These are phyloP conservation scores for Spinibarbus caldwelli DNA, from an alignment of 2,797 vertebrate genomes.

Conservation along the genomic window DNA sequence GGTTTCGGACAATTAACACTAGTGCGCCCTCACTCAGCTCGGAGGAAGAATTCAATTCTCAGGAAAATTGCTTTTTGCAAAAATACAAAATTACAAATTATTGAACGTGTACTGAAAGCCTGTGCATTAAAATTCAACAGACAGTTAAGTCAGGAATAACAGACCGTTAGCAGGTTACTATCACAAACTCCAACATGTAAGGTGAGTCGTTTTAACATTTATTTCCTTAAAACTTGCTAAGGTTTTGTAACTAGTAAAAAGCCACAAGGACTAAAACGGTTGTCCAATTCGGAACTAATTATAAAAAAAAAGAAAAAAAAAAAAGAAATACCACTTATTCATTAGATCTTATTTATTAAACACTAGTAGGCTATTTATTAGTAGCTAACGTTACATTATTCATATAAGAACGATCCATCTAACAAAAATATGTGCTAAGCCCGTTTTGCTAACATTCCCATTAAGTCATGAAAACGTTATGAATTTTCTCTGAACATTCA, in stretches of 20 bases:
- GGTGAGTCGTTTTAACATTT: not conserved
- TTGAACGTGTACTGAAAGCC: not conserved
- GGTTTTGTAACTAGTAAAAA: not conserved
- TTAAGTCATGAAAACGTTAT: not conserved
- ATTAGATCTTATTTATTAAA: not conserved
- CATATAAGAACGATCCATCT: not conserved
- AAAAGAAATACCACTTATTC: too few relatives aligned
- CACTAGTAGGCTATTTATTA: not conserved
- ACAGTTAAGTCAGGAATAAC: not conserved
- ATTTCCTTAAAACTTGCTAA: not conserved
- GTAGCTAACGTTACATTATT: too few relatives aligned
- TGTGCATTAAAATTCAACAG: not conserved
- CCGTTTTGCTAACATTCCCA: too few relatives aligned
- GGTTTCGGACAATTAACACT: fast-evolving
- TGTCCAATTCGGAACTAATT: not conserved
- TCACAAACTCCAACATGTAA: not conserved
- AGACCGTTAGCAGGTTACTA: not conserved
- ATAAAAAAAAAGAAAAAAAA: too few relatives aligned
- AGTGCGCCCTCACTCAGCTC: slow-evolving; percentile 3
- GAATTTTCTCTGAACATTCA: not conserved
- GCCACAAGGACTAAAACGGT: not conserved
- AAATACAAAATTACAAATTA: not conserved
- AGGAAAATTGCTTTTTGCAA: not conserved
- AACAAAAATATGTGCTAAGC: not conserved
- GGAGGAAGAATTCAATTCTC: not conserved